Evolutionary conservation across 2,113 vertebrate species (phyloP), one percentile per base, ranked within the genome.

Genomic region (Scomber scombrus): DNA sequence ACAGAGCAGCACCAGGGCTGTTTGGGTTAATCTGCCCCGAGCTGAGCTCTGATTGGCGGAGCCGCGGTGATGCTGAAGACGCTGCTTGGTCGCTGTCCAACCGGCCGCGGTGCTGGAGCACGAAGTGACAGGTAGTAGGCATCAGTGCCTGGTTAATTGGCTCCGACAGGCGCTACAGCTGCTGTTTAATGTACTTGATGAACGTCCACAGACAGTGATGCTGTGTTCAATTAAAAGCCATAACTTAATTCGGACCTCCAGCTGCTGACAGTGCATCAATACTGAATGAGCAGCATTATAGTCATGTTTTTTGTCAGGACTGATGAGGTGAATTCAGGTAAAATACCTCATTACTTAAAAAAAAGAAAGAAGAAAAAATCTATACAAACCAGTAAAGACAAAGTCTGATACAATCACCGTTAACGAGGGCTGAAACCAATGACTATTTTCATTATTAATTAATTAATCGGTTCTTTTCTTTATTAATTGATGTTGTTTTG

Each of bases 1-100:
- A 73, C 81, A 45, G 63, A 84, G 75, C 64, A 70, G 80, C 90
- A 79, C 58, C 86, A 64, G 82, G 52, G 84, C 87, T 80, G 80
- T 75, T 63, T 66, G 86, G 72, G 85, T 89, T 89, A 83, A 92
- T 90, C 89, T 93, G 90, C 91, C 87, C 74, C 52, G 77, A 83
- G 75, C 83, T 71, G 81, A 50, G 69, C 74, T 68, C 78, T 90
- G 92, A 94, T 95, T 95, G 94, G 95, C 80, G 47, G 91, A 86
- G 73, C 73, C 67, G 54, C 75, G 63, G 77, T 92, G 92, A 93
- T 89, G 93, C 82, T 85, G 86, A 64, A 76, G 82, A 82, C 80
- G 83, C 70, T 63, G 81, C 72, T 31, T 50, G 84, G 88, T 86
- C 85, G 88, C 91, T 92, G 91, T 93, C 91, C 91, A 92, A 87